Conservation (phyloP, 2,797 vertebrate species). For the Fistularia tabacaria region DNA sequence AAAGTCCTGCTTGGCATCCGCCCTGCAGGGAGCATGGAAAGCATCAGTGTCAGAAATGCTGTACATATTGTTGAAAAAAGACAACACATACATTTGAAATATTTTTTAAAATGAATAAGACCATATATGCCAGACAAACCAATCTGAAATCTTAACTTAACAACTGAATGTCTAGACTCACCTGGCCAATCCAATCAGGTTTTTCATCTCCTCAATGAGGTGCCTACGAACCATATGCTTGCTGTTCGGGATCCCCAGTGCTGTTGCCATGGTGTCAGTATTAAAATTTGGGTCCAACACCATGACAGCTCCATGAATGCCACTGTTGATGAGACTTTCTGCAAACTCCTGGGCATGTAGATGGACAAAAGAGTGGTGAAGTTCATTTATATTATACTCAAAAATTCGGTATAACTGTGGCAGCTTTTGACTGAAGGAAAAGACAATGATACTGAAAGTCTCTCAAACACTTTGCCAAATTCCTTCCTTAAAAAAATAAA, state of each 20-base stretch:
- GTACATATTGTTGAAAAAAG: background rate
- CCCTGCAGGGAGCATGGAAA: constrained; percentile 44
- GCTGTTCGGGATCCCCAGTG: constrained; percentile 79
- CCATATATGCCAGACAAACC: too few species aligned
- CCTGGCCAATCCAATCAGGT: constrained; percentile 74
- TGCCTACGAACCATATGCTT: constrained; percentile 86
- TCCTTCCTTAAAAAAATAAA: too few species aligned
- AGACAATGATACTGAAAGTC: too few species aligned
- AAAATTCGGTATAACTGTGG: too few species aligned
- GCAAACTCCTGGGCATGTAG: constrained; percentile 76
- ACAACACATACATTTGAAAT: too few species aligned
- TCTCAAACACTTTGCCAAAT: too few species aligned
- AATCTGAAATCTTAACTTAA: background rate
- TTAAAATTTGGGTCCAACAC: constrained; percentile 85
- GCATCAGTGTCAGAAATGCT: background rate
- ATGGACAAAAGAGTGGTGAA: background rate
- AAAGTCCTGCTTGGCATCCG: constrained; percentile 66
- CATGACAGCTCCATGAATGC: constrained; percentile 84
- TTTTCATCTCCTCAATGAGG: constrained; percentile 83
- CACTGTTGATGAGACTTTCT: constrained; percentile 80
- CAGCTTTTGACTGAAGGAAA: too few species aligned
- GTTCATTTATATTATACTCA: too few species aligned
- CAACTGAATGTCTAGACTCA: constrained; percentile 41
- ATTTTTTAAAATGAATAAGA: too few species aligned
- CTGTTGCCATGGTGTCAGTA: constrained; percentile 82